Evolutionary conservation across 2,113 vertebrate species (phyloP).

Genomic region (Marcusenius ussheri): DNA sequence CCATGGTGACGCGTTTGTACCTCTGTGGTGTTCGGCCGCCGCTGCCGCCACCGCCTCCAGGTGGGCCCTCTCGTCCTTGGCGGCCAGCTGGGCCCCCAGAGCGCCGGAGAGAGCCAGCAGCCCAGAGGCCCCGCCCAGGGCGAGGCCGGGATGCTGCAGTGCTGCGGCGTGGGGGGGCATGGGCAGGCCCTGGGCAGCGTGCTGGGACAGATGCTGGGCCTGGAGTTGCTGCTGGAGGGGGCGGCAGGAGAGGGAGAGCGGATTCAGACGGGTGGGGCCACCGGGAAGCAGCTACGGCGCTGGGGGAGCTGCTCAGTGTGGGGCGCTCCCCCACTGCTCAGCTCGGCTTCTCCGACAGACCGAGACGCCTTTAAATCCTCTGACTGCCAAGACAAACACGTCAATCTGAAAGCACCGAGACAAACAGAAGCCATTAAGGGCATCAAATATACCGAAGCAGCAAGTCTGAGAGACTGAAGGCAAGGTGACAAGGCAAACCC

Average conservation of each 20-base stretch:
- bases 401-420: neutral
- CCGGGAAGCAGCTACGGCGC: neutral
- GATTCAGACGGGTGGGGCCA: neutral
- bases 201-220: conserved; percentile 83
- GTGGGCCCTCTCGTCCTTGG: conserved; percentile 76
- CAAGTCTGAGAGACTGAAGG: neutral
- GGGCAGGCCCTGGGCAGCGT: conserved; percentile 63
- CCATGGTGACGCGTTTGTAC: conserved; percentile 41
- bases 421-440: neutral
- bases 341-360: neutral
- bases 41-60: conserved; percentile 55
- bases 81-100: conserved; percentile 69
- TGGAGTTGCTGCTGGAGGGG: conserved; percentile 77
- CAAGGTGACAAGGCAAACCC: neutral
- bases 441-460: neutral
- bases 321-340: too few relatives aligned
- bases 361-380: neutral
- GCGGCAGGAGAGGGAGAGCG: neutral
- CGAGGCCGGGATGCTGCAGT: conserved; percentile 62
- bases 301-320: too few relatives aligned
- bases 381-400: neutral
- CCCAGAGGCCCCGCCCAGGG: conserved; percentile 65
- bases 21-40: conserved; percentile 67
- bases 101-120: conserved; percentile 76
- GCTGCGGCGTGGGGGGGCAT: conserved; percentile 72